Percentiles rank a stretch among this genome's conserved stretches.
Conservation (phyloP, 2,113 vertebrate genomes). For the Antidorcas marsupialis region DNA sequence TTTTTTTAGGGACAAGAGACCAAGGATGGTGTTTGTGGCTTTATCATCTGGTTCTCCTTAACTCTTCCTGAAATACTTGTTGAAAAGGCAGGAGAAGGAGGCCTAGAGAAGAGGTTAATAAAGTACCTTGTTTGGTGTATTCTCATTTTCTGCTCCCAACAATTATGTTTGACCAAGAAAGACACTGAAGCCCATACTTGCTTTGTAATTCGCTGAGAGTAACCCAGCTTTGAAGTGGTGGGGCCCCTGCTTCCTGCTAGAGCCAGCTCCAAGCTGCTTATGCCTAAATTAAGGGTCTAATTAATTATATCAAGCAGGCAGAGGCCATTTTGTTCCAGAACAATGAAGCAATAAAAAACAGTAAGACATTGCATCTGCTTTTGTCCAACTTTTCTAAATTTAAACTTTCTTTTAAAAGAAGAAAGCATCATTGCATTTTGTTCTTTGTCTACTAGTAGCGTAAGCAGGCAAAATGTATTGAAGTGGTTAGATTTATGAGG, state of each 20-base stretch:
- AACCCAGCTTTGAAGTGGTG: background rate
- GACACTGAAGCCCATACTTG: background rate
- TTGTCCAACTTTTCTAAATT: background rate
- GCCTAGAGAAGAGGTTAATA: background rate
- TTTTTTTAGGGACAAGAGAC: background rate
- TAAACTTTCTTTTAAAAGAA: conserved; percentile 14
- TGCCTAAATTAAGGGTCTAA: background rate
- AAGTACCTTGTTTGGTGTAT: background rate
- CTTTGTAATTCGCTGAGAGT: background rate
- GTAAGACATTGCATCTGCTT: background rate
- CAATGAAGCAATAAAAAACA: background rate
- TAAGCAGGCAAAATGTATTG: background rate
- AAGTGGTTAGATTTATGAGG: background rate
- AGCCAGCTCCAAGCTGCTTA: background rate
- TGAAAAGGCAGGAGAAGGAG: background rate
- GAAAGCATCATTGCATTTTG: background rate
- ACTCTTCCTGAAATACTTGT: background rate
- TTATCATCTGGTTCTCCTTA: background rate
- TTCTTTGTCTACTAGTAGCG: background rate
- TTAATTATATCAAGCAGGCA: background rate
- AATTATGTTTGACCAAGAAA: background rate
- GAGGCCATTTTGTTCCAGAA: background rate
- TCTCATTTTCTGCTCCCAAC: background rate
- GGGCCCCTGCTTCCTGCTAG: background rate
- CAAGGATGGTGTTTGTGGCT: background rate